Percentiles rank a stretch among this genome's conserved stretches.
Conservation (phyloP, 1,140 invertebrate genomes). For the Cotesia chilonis region DNA sequence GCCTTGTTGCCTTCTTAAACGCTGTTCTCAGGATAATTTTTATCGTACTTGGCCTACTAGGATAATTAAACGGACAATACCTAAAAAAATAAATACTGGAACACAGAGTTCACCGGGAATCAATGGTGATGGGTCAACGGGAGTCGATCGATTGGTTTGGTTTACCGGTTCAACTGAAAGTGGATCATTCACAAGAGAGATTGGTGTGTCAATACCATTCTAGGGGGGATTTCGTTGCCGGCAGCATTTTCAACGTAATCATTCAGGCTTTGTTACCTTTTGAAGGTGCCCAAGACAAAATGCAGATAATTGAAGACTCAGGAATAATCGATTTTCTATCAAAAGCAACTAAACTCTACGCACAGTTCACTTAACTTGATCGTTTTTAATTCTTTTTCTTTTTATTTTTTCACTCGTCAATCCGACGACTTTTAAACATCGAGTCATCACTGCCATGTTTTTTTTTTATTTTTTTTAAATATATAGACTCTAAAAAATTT, state of each 20-base stretch:
- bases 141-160: constrained; percentile 20
- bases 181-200: constrained; percentile 42
- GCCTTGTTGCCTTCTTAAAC: constrained; percentile 52
- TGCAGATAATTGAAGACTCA: constrained; percentile 22
- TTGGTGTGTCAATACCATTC: constrained; percentile 56
- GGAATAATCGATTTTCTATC: constrained; percentile 2
- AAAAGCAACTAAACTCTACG: background rate
- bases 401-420: background rate
- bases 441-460: constrained; percentile 28
- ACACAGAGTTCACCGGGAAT: constrained; percentile 39
- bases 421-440: background rate
- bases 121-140: background rate
- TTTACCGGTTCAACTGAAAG: constrained; percentile 29
- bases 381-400: constrained; percentile 5
- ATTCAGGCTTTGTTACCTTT: constrained; percentile 1
- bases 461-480: constrained; percentile 5
- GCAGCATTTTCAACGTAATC: constrained; percentile 3
- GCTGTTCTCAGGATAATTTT: constrained; percentile 47
- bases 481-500: background rate
- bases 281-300: background rate
- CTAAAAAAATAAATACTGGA: constrained; percentile 39
- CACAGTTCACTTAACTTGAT: constrained; percentile 5
- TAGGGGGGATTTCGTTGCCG: constrained; percentile 33
- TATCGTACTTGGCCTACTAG: constrained; percentile 58
- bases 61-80: constrained; percentile 32